phyloP scores from a whole-genome alignment of 2,113 vertebrate genomes.

The Tyrannus savana region DNA sequence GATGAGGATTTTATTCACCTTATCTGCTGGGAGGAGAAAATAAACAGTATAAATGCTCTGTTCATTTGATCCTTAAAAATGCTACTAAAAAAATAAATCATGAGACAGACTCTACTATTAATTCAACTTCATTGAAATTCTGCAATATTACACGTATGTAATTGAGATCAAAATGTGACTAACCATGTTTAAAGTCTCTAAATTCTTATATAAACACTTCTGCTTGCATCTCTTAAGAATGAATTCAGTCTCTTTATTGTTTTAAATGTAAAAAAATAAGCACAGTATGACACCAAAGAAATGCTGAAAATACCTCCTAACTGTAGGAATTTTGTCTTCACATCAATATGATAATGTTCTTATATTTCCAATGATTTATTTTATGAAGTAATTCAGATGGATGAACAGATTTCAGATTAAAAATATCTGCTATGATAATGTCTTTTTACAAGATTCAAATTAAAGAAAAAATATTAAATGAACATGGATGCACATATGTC shows the following conservation, averaged over 20 bases:
- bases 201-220: neutral
- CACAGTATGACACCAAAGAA: neutral
- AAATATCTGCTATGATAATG: neutral
- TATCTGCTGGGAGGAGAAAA: neutral
- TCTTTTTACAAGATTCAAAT: neutral
- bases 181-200: neutral
- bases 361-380: neutral
- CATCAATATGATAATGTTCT: neutral
- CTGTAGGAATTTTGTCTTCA: neutral
- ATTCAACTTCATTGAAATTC: neutral
- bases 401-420: neutral
- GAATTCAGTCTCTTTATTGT: neutral
- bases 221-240: neutral
- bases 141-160: neutral
- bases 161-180: neutral
- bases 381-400: neutral
- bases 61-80: neutral
- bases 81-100: neutral
- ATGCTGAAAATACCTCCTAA: neutral
- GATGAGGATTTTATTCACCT: neutral
- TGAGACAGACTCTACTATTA: neutral
- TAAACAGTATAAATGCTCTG: neutral
- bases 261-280: neutral
- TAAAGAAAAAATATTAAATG: neutral
- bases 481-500: neutral